Evolutionary conservation across 2,888 invertebrate species (phyloP).

Genomic region (Epinotia demarniana): DNA sequence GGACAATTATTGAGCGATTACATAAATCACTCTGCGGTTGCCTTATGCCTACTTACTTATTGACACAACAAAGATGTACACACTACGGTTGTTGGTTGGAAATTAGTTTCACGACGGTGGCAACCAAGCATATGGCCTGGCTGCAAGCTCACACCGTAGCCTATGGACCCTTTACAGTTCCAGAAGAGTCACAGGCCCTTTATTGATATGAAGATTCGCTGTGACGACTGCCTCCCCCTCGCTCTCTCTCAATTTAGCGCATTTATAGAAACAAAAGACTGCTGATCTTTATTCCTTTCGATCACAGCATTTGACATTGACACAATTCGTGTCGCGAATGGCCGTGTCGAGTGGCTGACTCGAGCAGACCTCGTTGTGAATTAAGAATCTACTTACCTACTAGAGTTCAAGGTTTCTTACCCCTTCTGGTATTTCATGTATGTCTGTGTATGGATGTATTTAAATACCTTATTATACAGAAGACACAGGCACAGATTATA

Average conservation of each 20-base stretch:
- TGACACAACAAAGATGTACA: not conserved
- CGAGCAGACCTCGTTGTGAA: not conserved
- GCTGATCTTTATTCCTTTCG: not conserved
- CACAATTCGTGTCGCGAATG: slow-evolving; percentile 1
- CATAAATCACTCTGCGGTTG: slow-evolving; percentile 3
- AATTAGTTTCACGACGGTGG: no score
- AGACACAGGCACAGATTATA: no score
- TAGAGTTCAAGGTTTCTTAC: not conserved
- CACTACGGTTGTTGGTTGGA: not conserved
- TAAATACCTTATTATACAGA: not conserved
- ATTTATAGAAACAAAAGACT: not conserved
- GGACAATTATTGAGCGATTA: slow-evolving; percentile 6
- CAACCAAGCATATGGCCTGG: no score
- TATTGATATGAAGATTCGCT: no score
- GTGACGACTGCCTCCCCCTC: no score
- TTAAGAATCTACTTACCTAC: not conserved
- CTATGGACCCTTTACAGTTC: no score
- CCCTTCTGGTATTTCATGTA: not conserved
- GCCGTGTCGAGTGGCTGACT: slow-evolving; percentile 4
- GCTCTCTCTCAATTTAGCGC: no score
- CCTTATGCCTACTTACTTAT: not conserved
- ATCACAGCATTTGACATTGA: not conserved
- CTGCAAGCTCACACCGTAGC: no score
- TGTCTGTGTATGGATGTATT: not conserved
- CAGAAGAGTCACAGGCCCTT: no score